Evolutionary conservation across 1,140 invertebrate species (phyloP).

Genomic region (Brachionus koreanus): DNA sequence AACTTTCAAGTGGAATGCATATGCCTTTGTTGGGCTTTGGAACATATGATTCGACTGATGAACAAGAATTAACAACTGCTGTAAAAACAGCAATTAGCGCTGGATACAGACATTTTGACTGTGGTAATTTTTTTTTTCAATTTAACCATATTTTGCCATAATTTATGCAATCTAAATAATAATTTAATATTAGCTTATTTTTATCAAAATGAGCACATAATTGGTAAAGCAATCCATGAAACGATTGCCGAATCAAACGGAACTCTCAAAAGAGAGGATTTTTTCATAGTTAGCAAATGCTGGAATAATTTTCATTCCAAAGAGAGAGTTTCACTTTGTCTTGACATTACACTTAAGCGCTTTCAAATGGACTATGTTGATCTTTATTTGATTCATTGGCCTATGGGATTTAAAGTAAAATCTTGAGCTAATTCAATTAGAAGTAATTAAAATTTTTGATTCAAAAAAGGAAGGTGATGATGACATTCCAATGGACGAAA

Average conservation of each 20-base stretch:
- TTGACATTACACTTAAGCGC: constrained; percentile 51
- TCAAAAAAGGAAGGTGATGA: constrained; percentile 46
- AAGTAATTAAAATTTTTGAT: not conserved
- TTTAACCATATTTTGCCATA: not conserved
- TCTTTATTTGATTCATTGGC: constrained; percentile 56
- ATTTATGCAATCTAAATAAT: not conserved
- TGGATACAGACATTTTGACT: constrained; percentile 36
- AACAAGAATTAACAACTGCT: not conserved
- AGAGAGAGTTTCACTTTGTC: constrained; percentile 46
- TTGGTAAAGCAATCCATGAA: constrained; percentile 25
- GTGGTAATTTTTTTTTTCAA: constrained; percentile 2
- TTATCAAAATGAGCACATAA: constrained; percentile 31
- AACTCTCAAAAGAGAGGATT: constrained; percentile 2
- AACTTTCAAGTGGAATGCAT: not conserved
- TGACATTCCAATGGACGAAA: constrained; percentile 57
- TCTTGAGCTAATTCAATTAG: not conserved
- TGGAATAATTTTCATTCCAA: constrained; percentile 32
- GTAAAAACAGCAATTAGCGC: not conserved
- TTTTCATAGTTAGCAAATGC: constrained; percentile 14
- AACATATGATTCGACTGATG: constrained; percentile 10
- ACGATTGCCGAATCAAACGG: constrained; percentile 10
- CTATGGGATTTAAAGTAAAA: constrained; percentile 48
- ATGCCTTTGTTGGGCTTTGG: constrained; percentile 13
- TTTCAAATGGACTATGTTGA: constrained; percentile 54
- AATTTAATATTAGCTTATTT: constrained; percentile 15